Evolutionary conservation across 2,888 invertebrate species (phyloP), one percentile per base, ranked within the genome.

Genomic region (Netelia virgata): DNA sequence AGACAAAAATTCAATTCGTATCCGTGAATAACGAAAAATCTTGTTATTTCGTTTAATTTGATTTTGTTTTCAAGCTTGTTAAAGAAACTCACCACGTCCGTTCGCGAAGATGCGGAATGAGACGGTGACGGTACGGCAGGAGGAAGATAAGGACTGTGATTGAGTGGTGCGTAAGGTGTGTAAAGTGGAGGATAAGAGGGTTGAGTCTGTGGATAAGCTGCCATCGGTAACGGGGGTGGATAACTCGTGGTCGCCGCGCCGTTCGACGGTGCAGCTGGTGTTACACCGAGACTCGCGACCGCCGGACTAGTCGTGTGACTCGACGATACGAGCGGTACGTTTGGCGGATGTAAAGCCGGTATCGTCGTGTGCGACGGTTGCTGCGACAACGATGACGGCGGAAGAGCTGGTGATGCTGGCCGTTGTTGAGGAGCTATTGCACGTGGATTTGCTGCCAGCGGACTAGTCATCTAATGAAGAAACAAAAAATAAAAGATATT

Each of bases 91-190:
- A 95, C 95, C 86, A 95, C 94, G 41, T 95, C 94, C 87, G 95
- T 95, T 85, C 96, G 95, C 36, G 96, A 96, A 59, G 96, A 96
- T 63, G 96, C 95, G 73, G 93, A 92, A 85, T 93, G 93, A 16
- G 91, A 94, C 3, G 96, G 96, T 74, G 95, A 94, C 75, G 96
- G 96, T 88, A 95, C 94, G 70, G 95, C 94, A 9, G 94, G 93
- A 47, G 95, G 95, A 89, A 96, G 95, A 92, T 97, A 97, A 59
- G 97, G 96, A 90, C 96, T 96, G 93, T 97, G 96, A 93, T 96
- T 96, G 86, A 96, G 93, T 78, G 96, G 95, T 82, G 97, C 96
- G 91, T 97, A 97, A 0, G 97, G 97, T 14, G 97, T 96, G 92
- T 97, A 97, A 85, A 97, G 94, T 55, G 96, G 96, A 86, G 96